Base-by-base conservation (phyloP, 2,888 invertebrate species). In the Zaprionus bogoriensis region DNA sequence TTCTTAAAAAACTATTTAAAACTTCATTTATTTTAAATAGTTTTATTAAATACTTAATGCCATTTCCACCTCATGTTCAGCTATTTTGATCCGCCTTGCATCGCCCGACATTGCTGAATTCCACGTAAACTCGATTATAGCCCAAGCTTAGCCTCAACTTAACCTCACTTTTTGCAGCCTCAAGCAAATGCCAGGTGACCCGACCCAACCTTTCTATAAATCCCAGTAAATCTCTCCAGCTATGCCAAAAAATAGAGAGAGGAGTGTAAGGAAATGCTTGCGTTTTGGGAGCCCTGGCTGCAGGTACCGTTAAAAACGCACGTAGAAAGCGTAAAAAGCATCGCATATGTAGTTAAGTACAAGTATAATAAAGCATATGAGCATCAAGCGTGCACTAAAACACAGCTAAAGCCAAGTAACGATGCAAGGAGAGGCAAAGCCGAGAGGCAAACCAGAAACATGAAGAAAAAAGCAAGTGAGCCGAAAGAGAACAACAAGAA, bases 331-430 rank as follows among this genome's bases (percentile, higher is more conserved):
- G 68, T 81, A 76, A 80, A 83, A 54, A 63, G 67, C 79, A 67
- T 36, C 65, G 45, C 74, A 79, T 71, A 61, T 74, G 73, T 64
- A 72, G 77, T 59, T 59, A 72, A 67, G 59, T 45, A 48, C 45
- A 48, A 59, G 59, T 77, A 66, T 81, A 71, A 84, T 84, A 81
- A 74, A 76, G 71, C 78, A 74, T 59, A 80, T 75, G 80, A 67
- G 79, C 73, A 67, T 67, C 70, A 80, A 66, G 73, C 75, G 60
- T 63, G 72, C 64, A 67, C 67, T 76, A 67, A 79, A 78, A 67
- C 63, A 63, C 48, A 45, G 41, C 55, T 51, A 47, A 41, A 50
- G 51, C 54, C 48, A 67, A 63, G 59, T 58, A 45, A 55, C 45
- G 54, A 41, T 57, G 68, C 19, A 22, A 44, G 10, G 20, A 22